Conservation (phyloP, 2,888 invertebrate genomes). For the Drosophila nr. fundita region DNA sequence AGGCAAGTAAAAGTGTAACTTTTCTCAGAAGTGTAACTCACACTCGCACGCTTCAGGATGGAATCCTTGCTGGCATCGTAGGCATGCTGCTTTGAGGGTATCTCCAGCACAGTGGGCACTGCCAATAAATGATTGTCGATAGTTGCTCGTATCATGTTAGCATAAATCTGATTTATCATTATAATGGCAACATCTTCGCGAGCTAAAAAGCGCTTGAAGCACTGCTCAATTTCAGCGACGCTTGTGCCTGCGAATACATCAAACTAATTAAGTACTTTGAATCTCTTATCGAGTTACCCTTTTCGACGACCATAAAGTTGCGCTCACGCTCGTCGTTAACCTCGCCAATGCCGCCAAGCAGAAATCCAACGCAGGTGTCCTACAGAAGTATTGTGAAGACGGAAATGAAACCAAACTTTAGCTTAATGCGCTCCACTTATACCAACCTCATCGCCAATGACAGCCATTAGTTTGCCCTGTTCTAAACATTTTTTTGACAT, state of each 20-base stretch:
- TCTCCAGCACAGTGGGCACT: constrained; percentile 65
- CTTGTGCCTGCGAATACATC: constrained; percentile 42
- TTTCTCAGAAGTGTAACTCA: constrained; percentile 26
- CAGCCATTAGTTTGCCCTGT: constrained; percentile 51
- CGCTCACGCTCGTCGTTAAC: constrained; percentile 48
- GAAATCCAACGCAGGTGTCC: constrained; percentile 70
- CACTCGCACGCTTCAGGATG: constrained; percentile 60
- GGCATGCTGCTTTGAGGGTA: constrained; percentile 63
- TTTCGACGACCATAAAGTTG: constrained; percentile 68
- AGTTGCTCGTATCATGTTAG: constrained; percentile 58
- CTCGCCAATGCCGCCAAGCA: constrained; percentile 70
- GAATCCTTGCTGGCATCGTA: constrained; percentile 64
- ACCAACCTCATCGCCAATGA: constrained; percentile 68
- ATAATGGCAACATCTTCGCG: constrained; percentile 65
- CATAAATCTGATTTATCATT: constrained; percentile 64
- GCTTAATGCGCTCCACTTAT: background rate
- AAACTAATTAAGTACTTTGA: background rate
- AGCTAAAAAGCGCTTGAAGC: constrained; percentile 54
- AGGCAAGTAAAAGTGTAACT: background rate
- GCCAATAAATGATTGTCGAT: constrained; percentile 57
- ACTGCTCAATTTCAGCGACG: constrained; percentile 40
- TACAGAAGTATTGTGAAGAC: constrained; percentile 1
- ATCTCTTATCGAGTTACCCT: constrained; percentile 29
- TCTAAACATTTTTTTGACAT: constrained; percentile 43
- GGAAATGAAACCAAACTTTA: background rate